Evolutionary conservation across 2,797 vertebrate species (phyloP).

Genomic region (Poeciliopsis presidionis): DNA sequence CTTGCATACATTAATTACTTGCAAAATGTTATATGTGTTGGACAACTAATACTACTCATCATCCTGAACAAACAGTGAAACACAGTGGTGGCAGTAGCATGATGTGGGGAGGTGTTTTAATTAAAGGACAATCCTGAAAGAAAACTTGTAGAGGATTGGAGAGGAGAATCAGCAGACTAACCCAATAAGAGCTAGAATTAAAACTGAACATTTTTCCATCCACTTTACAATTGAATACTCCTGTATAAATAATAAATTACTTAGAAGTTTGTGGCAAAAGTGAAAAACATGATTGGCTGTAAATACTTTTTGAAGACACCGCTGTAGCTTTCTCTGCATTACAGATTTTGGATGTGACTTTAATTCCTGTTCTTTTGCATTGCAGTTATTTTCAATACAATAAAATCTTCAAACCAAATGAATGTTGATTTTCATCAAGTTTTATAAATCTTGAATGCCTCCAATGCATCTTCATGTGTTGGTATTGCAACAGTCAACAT

Average conservation of each 20-base stretch:
- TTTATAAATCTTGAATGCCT: background rate
- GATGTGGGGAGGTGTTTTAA: background rate
- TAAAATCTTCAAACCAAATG: background rate
- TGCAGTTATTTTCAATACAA: background rate
- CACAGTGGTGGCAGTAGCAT: background rate
- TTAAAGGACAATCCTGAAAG: background rate
- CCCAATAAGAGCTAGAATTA: background rate
- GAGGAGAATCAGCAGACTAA: background rate
- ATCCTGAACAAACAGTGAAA: background rate
- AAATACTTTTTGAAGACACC: background rate
- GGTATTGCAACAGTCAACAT: background rate
- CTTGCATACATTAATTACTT: background rate
- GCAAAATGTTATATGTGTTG: background rate
- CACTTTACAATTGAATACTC: background rate
- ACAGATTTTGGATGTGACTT: background rate
- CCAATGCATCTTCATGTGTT: background rate
- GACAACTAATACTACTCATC: background rate
- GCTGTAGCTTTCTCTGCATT: background rate
- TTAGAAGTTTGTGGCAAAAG: no score
- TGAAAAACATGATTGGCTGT: background rate
- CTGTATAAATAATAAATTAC: background rate
- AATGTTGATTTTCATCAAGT: background rate
- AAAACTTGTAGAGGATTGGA: background rate
- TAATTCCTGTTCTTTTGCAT: background rate
- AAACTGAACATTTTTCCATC: background rate